Percentiles rank a stretch among this genome's conserved stretches.
phyloP scores from a whole-genome alignment of 1,140 invertebrate species.

The Stenopsyche tienmushanensis region DNA sequence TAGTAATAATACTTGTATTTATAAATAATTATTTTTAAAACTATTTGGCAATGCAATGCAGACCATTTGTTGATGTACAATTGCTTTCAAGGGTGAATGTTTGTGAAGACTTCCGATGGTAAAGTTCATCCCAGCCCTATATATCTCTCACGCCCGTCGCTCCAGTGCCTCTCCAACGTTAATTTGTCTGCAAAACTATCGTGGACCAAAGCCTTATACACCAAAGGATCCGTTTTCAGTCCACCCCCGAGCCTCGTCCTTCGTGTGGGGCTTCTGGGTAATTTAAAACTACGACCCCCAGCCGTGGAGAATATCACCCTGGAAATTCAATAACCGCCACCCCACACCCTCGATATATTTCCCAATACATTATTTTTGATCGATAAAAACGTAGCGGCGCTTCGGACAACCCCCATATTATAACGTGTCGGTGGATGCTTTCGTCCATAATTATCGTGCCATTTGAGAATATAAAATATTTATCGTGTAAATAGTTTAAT shows the following conservation, averaged over 20 bases:
- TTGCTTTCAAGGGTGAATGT: too few species aligned
- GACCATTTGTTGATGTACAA: too few species aligned
- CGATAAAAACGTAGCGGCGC: neutral
- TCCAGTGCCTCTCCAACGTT: slow-evolving; percentile 26
- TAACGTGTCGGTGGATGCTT: too few species aligned
- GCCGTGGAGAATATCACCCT: neutral
- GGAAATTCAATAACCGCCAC: slow-evolving; percentile 16
- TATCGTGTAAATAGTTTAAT: too few species aligned
- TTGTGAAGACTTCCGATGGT: too few species aligned
- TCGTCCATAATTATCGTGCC: too few species aligned
- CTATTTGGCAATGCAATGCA: too few species aligned
- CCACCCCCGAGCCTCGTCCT: neutral
- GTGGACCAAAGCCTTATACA: neutral
- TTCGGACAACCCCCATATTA: too few species aligned
- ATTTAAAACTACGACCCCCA: slow-evolving; percentile 11
- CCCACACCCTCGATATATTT: neutral
- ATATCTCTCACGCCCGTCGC: slow-evolving; percentile 40
- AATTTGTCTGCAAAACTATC: slow-evolving; percentile 40
- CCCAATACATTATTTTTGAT: neutral
- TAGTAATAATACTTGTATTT: too few species aligned
- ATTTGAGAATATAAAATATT: too few species aligned
- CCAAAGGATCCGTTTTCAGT: neutral
- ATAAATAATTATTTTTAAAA: too few species aligned
- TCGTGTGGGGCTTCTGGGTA: neutral
- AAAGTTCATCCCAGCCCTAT: slow-evolving; percentile 3